A percentile compares a stretch with the other conserved stretches of the same genome.
phyloP scores from a whole-genome alignment of 2,113 vertebrate genomes.

The Ailuropoda melanoleuca region DNA sequence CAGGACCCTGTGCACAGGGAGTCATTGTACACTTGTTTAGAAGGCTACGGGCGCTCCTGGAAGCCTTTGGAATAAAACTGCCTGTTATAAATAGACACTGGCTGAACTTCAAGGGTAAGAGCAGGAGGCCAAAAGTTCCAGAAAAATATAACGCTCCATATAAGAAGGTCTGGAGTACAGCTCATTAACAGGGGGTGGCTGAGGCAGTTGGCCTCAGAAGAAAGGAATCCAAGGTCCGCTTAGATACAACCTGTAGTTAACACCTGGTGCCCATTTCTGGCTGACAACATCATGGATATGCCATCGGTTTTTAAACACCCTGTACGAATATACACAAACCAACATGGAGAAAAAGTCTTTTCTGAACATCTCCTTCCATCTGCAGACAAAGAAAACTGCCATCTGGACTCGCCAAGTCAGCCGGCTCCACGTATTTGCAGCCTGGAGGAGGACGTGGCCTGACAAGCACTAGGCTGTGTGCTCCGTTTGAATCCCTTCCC shows the following conservation, averaged over 20 bases:
- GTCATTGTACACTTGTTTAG: constrained; percentile 46
- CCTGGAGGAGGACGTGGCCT: neutral
- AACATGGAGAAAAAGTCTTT: neutral
- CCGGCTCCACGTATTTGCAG: neutral
- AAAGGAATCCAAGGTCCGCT: constrained; percentile 32
- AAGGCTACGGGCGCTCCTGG: constrained; percentile 39
- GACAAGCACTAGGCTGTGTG: neutral
- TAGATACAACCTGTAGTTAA: neutral
- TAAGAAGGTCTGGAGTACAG: constrained; percentile 37
- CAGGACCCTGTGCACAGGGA: neutral
- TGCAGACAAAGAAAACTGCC: constrained; percentile 38
- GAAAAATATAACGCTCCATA: constrained; percentile 47
- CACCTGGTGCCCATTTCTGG: neutral
- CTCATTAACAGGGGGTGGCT: neutral
- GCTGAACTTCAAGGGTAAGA: constrained; percentile 49
- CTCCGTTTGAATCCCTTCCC: neutral
- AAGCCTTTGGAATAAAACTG: constrained; percentile 65
- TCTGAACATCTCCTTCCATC: neutral
- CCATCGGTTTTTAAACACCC: constrained; percentile 23
- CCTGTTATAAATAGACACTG: constrained; percentile 69
- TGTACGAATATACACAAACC: neutral
- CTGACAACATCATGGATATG: neutral
- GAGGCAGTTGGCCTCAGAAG: constrained; percentile 22
- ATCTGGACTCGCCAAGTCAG: neutral
- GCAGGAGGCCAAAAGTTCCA: constrained; percentile 49